phyloP scores from a whole-genome alignment of 2,888 invertebrate genomes.

The Lasioglossum marginatum region DNA sequence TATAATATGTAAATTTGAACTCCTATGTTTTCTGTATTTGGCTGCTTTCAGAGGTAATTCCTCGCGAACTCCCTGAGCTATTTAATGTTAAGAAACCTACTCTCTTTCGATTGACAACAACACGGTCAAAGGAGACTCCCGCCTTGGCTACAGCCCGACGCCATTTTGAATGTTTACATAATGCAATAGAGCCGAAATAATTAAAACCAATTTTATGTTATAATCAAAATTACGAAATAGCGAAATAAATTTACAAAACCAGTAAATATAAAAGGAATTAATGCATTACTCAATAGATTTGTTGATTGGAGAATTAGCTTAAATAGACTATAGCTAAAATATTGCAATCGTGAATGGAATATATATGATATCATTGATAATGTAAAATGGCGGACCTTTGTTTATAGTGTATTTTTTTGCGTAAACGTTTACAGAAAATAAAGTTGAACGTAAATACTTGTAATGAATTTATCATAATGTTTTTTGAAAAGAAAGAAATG shows the following conservation, averaged over 20 bases:
- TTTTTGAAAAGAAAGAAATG: conserved; percentile 48
- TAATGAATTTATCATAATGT: conserved; percentile 40
- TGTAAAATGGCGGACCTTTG: conserved; percentile 41
- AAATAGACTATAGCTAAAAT: conserved; percentile 24
- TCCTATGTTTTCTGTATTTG: neutral
- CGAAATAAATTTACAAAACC: neutral
- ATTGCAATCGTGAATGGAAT: neutral
- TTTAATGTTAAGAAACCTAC: conserved; percentile 27
- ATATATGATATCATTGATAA: neutral
- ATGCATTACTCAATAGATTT: conserved; percentile 1
- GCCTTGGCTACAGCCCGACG: conserved; percentile 1
- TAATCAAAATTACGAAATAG: neutral
- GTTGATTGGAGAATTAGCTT: conserved; percentile 10
- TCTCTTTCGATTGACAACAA: conserved; percentile 37
- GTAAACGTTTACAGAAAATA: neutral
- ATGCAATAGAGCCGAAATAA: neutral
- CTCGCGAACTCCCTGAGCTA: conserved; percentile 6
- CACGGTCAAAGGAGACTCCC: conserved; percentile 34
- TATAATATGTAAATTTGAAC: neutral
- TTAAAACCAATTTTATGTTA: neutral
- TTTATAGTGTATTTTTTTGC: neutral
- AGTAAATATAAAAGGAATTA: neutral
- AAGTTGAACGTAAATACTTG: neutral
- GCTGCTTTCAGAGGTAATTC: neutral
- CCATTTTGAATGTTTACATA: neutral